Evolutionary conservation across 2,113 vertebrate species (phyloP).

Genomic region (Gavialis gangeticus): DNA sequence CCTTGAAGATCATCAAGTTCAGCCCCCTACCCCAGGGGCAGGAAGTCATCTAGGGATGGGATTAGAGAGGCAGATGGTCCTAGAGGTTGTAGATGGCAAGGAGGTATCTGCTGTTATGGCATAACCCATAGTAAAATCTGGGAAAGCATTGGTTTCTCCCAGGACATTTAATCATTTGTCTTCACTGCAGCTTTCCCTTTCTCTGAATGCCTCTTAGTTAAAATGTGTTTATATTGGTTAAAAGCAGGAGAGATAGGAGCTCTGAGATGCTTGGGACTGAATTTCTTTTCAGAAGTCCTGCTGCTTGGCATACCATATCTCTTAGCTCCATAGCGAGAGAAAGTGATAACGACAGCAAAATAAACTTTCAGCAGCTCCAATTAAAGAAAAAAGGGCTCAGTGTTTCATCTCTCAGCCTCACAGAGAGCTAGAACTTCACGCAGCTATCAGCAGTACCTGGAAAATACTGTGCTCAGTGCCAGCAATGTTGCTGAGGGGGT

Average conservation of each 20-base stretch:
- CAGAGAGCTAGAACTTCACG: slow-evolving; percentile 28
- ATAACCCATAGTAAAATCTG: too few species aligned
- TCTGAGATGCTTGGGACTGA: not conserved
- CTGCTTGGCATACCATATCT: not conserved
- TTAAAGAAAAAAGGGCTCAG: slow-evolving; percentile 36
- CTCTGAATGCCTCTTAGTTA: rapidly evolving
- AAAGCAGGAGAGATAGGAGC: not conserved
- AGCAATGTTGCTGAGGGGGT: not conserved
- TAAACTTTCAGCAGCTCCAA: slow-evolving; percentile 22
- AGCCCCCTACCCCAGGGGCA: rapidly evolving
- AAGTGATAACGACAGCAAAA: slow-evolving; percentile 55
- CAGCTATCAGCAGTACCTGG: slow-evolving; percentile 34
- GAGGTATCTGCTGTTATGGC: not conserved
- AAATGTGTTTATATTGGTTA: not conserved
- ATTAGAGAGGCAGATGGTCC: not conserved
- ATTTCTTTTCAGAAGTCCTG: not conserved
- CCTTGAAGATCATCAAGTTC: not conserved
- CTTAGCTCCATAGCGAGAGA: not conserved
- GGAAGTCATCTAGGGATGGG: not conserved
- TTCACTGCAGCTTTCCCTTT: not conserved
- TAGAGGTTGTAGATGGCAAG: not conserved
- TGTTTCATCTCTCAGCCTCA: slow-evolving; percentile 30
- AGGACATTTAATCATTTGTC: not conserved
- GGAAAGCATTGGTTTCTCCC: not conserved
- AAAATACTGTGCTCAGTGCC: not conserved